A percentile compares a stretch with the other conserved stretches of the same genome.
These are phyloP conservation scores for Apoderus coryli DNA, from an alignment of 2,888 invertebrate genomes.

Conservation along the genomic window DNA sequence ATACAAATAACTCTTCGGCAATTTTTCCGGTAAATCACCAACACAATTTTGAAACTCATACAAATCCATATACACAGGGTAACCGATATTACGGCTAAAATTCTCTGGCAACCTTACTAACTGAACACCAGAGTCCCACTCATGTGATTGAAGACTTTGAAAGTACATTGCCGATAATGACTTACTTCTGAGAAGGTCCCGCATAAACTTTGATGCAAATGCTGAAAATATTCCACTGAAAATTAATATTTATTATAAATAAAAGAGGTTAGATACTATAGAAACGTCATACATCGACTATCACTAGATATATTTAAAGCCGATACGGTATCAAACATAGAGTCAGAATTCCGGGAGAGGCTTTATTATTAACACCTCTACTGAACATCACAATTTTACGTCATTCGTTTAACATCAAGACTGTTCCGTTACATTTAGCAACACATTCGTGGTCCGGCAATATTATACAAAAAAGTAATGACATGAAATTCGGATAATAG, in stretches of 20 bases:
- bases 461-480: no score
- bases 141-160: constrained; percentile 22
- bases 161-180: constrained; percentile 26
- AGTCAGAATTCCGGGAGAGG: no score
- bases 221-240: constrained; percentile 17
- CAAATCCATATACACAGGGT: not conserved
- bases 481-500: no score
- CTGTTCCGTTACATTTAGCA: no score
- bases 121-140: constrained; percentile 17
- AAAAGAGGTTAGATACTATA: not conserved
- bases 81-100: not conserved
- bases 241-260: not conserved
- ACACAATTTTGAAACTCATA: not conserved
- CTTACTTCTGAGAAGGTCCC: constrained; percentile 20
- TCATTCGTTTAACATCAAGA: no score
- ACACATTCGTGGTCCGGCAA: no score
- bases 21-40: constrained; percentile 9
- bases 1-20: constrained; percentile 24
- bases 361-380: no score
- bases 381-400: no score
- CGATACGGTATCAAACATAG: no score
- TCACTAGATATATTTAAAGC: no score
- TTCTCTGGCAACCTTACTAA: constrained; percentile 6
- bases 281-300: not conserved
- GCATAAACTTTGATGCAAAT: constrained; percentile 24